Evolutionary conservation across 1,140 invertebrate genomes (phyloP), one percentile per base, ranked within the genome.

Genomic region (Brachionus rotundiformis): DNA sequence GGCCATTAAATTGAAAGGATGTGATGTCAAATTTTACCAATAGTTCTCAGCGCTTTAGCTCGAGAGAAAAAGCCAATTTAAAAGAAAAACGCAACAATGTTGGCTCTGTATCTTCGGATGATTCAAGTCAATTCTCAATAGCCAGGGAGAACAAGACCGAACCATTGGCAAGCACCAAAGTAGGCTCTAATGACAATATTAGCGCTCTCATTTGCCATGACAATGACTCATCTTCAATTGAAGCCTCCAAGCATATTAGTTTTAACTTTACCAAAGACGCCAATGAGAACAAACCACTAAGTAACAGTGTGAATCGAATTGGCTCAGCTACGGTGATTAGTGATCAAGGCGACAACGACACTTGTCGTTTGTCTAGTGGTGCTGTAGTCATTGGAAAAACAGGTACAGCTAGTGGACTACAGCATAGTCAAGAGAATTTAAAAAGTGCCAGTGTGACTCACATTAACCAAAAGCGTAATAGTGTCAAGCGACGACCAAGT

Each of bases 11-110:
- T 33, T 65, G 82, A 82, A 83, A 82, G 61, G 75, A 54, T 36
- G 54, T 77, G 8, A 61, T 39, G 3, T 36, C 44, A 80, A 84
- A 84, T 83, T 84, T 85, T 86, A 86, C 90, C 76, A 87, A 87
- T 44, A 49, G 84, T 71, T 76, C 85, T 3, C 31, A 36, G 10
- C 49, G 31, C 83, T 85, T 87, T 49, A 85, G 87, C 23, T 84
- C 87, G n/a, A 84, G 88, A 81, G 90, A 87, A 87, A 90, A 84
- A 23, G 29, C 16, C 11, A 33, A 23, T 13, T 3, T 33, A 75
- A 41, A 33, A 54, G 23, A 54, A 39, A 10, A 65, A 8, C 47
- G 76, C 5, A 11, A 1, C 23, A 47, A 63, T 23, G 13, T 68
- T 5, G 54, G 54, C 36, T 59, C 44, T 39, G 36, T 81, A 8